Evolutionary conservation across 2,888 invertebrate species (phyloP).

Genomic region (Lepidonotus clava): DNA sequence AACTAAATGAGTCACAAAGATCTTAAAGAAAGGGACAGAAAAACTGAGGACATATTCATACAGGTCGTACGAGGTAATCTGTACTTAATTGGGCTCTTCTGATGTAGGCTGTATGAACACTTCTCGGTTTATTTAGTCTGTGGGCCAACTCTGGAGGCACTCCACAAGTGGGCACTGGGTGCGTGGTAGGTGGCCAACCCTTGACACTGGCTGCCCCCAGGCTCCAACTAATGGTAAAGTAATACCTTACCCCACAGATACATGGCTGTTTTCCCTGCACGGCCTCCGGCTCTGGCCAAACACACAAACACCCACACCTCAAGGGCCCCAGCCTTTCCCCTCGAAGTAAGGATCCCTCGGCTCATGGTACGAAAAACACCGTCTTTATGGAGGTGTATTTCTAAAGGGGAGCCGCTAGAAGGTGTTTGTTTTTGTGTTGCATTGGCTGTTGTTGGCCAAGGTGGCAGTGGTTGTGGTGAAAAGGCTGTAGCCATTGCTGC

Average conservation of each 20-base stretch:
- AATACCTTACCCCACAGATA: background rate
- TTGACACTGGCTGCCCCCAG: background rate
- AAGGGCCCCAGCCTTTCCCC: background rate
- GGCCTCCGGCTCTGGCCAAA: background rate
- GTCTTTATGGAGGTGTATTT: background rate
- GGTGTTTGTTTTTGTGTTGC: background rate
- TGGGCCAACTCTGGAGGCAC: too few species aligned
- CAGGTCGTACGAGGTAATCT: too few species aligned
- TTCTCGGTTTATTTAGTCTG: too few species aligned
- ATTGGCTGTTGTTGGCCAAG: background rate
- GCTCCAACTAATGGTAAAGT: background rate
- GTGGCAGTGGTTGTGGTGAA: too few species aligned
- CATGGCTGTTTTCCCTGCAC: background rate
- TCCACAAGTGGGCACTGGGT: too few species aligned
- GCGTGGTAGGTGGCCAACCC: too few species aligned
- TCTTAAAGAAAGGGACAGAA: too few species aligned
- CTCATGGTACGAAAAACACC: background rate
- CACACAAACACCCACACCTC: constrained; percentile 8
- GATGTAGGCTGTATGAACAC: too few species aligned
- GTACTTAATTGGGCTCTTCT: too few species aligned
- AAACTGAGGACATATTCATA: too few species aligned
- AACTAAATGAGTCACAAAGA: too few species aligned
- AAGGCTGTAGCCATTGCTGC: too few species aligned
- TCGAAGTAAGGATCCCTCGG: background rate
- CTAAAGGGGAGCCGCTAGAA: background rate